Base-by-base conservation (phyloP, 2,113 vertebrate species). In the Plestiodon gilberti region DNA sequence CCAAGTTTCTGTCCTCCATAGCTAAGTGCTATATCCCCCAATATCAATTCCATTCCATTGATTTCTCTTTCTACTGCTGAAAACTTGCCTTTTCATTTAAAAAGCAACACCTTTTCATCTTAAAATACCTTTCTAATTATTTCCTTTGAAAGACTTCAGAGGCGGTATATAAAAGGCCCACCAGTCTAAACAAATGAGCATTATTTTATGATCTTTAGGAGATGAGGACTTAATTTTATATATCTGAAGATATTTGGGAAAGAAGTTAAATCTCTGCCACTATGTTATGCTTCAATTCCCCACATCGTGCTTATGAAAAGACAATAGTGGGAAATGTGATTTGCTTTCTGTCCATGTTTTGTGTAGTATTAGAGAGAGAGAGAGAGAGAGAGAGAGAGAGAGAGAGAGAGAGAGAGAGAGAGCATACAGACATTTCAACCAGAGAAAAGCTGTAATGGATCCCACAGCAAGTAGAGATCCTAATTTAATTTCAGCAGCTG, bases 401-500 rank as follows among this genome's bases (percentile, higher is more conserved):
- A 48, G 43, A 48, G 43, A 48, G 43, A 48, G 43, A 4, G 43
- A 48, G 43, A 48, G 43, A 48, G 43, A 48, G 43, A 48, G 43
- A 4, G 4, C 43, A 48, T 48, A 15, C 28, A 43, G 22, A 59
- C 75, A 25, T 78, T 92, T 88, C 86, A 91, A 33, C 35, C 83
- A 85, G 88, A 88, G 85, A 91, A 77, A 85, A 91, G 82, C 17
- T 93, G 83, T 90, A 92, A 94, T 85, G 14, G 83, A 81, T 89
- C 87, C 88, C 92, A 77, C 92, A 88, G 15, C 73, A 88, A 91
- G 86, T 35, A 59, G 9, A 83, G 23, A 55, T 65, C 57, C 89
- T 91, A 81, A 87, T 91, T 93, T 90, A 87, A 91, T 93, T 94
- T 86, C 92, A 81, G 69, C 48, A 87, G 81, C 84, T 87, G 59